Percentiles rank a stretch among this genome's conserved stretches.
These are phyloP conservation scores for Acanthisitta chloris DNA, from an alignment of 2,113 vertebrate genomes.

Conservation along the genomic window DNA sequence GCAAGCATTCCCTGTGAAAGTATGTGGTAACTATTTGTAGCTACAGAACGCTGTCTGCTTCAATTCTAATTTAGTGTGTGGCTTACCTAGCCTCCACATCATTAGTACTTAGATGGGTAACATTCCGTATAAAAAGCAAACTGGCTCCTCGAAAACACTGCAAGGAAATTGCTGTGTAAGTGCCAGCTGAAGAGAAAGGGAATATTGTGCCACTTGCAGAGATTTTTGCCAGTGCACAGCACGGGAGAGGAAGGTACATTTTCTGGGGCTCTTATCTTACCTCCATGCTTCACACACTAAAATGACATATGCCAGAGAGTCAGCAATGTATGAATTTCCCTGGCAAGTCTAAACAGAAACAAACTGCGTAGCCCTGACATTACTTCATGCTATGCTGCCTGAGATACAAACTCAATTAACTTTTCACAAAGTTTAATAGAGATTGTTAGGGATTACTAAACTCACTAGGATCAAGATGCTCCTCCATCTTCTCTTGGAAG, in stretches of 20 bases:
- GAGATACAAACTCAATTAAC: constrained; percentile 64
- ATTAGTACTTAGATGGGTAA: not conserved
- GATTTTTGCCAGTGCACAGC: not conserved
- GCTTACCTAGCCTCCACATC: not conserved
- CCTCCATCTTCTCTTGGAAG: not conserved
- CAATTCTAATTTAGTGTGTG: not conserved
- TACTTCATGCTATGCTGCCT: constrained; percentile 46
- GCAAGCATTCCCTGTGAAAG: not conserved
- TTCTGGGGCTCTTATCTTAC: constrained; percentile 55
- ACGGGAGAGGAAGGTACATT: not conserved
- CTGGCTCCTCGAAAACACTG: not conserved
- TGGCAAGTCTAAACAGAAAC: constrained; percentile 38
- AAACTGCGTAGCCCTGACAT: constrained; percentile 14
- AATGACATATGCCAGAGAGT: constrained; percentile 66
- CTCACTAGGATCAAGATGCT: not conserved
- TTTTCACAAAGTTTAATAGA: constrained; percentile 1
- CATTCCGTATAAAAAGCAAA: not conserved
- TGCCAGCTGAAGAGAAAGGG: not conserved
- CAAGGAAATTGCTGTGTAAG: not conserved
- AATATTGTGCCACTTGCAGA: not conserved
- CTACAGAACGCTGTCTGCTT: not conserved
- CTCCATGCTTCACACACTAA: constrained; percentile 60
- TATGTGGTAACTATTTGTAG: not conserved
- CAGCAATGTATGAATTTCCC: constrained; percentile 50
- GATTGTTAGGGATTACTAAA: not conserved